Conservation (phyloP, 1,140 invertebrate genomes). For the Chrysomallon squamiferum region DNA sequence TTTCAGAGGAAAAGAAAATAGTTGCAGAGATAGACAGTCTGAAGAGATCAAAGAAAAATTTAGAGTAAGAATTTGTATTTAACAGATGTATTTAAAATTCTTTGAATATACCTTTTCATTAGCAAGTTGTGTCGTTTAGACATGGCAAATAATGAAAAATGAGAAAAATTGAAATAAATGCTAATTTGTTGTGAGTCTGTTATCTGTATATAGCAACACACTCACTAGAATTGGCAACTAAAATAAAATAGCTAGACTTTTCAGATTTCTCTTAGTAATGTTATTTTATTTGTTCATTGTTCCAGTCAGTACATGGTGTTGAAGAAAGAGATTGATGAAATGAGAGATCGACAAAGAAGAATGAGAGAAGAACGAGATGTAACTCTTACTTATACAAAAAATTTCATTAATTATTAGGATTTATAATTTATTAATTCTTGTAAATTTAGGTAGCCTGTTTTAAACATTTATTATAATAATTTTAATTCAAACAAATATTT, state of each 20-base stretch:
- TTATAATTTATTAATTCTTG: too few species aligned
- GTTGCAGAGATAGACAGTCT: slow-evolving; percentile 60
- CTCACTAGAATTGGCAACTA: too few species aligned
- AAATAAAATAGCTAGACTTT: too few species aligned
- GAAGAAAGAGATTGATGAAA: slow-evolving; percentile 54
- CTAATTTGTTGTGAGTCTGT: too few species aligned
- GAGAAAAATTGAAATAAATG: not conserved
- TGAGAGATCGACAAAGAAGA: slow-evolving; percentile 43
- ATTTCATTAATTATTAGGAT: too few species aligned
- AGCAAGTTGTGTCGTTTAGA: not conserved
- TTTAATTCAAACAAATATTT: too few species aligned
- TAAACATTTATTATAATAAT: too few species aligned
- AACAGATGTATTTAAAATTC: not conserved
- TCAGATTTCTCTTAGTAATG: too few species aligned
- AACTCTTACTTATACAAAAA: too few species aligned
- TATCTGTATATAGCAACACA: too few species aligned
- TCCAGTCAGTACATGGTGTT: slow-evolving; percentile 44
- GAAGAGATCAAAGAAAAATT: slow-evolving; percentile 58
- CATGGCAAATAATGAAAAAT: not conserved
- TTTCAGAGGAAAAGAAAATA: slow-evolving; percentile 61
- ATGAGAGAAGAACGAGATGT: slow-evolving; percentile 58
- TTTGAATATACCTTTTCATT: not conserved
- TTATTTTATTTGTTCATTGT: too few species aligned
- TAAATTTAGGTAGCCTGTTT: too few species aligned
- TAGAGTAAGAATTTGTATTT: slow-evolving; percentile 44